phyloP scores from a whole-genome alignment of 2,888 invertebrate species.

The Vanessa cardui region DNA sequence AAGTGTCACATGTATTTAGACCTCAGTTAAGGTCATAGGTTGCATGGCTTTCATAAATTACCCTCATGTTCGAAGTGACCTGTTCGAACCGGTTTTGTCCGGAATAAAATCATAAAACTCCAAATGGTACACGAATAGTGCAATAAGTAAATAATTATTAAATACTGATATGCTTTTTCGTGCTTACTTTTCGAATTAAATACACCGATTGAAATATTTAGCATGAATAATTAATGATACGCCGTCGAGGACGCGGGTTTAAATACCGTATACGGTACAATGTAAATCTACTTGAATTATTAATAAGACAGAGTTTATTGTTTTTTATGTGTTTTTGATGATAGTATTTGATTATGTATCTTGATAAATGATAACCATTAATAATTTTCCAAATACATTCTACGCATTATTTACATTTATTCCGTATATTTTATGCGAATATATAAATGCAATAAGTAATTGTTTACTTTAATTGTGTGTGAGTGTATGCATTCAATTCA shows the following conservation, averaged over 20 bases:
- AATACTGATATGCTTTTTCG: not conserved
- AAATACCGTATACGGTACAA: not conserved
- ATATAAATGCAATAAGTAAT: too few species aligned
- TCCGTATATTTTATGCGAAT: not conserved
- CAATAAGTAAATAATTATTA: not conserved
- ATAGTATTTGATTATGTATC: not conserved
- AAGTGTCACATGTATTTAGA: too few species aligned
- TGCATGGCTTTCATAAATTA: not conserved
- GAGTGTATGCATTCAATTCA: too few species aligned
- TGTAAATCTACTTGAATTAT: conserved; percentile 6
- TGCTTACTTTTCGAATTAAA: not conserved
- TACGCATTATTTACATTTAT: not conserved
- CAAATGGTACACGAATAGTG: not conserved
- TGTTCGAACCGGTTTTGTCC: not conserved
- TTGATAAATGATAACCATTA: not conserved
- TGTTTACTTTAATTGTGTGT: too few species aligned
- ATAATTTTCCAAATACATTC: not conserved
- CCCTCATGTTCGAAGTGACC: not conserved
- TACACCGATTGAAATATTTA: not conserved
- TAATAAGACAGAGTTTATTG: not conserved
- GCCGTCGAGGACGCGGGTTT: not conserved
- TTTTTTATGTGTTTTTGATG: conserved; percentile 1
- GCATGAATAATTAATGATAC: conserved; percentile 9
- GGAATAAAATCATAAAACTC: not conserved
- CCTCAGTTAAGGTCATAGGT: not conserved